These are phyloP conservation scores for Protonibea diacanthus DNA, from an alignment of 2,797 vertebrate genomes.

Conservation along the genomic window DNA sequence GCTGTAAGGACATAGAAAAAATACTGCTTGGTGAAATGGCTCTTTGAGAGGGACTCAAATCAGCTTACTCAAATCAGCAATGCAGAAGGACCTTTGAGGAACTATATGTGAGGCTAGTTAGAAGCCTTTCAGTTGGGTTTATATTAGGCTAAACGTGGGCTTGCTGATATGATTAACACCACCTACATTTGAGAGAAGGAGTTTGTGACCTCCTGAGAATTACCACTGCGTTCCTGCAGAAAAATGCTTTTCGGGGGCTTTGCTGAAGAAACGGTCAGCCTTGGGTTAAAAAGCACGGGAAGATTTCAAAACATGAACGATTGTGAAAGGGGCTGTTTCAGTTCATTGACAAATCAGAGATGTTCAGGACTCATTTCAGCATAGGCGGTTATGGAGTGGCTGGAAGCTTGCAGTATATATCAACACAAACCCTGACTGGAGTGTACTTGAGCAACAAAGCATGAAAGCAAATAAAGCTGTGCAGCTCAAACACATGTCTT, in stretches of 20 bases:
- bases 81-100: constrained; percentile 6
- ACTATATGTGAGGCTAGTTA: constrained; percentile 32
- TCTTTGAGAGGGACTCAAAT: constrained; percentile 1
- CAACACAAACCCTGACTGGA: too few species aligned
- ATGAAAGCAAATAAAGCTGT: too few species aligned
- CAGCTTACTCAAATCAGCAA: too few species aligned
- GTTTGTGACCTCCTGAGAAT: constrained; percentile 30
- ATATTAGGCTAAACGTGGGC: constrained; percentile 42
- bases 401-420: too few species aligned
- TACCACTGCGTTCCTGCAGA: constrained; percentile 8
- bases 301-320: not conserved
- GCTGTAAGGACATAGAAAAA: too few species aligned
- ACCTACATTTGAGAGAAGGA: constrained; percentile 27
- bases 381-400: not conserved
- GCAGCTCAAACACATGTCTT: too few species aligned
- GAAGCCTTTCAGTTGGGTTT: constrained; percentile 35
- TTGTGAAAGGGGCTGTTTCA: not conserved
- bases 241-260: not conserved
- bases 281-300: not conserved
- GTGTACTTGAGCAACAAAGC: too few species aligned
- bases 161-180: constrained; percentile 40
- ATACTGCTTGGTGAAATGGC: not conserved
- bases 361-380: constrained; percentile 6
- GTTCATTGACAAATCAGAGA: constrained; percentile 8
- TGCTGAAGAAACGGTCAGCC: not conserved